These are phyloP conservation scores for Leucophenga varia DNA, from an alignment of 1,140 invertebrate species.

Conservation along the genomic window DNA sequence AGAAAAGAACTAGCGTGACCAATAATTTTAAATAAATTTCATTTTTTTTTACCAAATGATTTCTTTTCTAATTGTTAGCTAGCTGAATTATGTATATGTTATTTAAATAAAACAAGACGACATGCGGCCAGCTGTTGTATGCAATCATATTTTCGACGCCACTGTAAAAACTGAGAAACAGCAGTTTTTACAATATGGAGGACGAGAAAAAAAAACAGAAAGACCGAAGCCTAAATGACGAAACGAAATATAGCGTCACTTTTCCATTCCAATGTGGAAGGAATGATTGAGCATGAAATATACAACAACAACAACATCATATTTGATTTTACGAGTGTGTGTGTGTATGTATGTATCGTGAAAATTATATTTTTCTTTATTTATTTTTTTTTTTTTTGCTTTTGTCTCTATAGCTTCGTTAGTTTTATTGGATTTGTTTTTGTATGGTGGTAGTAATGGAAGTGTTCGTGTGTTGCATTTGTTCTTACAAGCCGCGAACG, in stretches of 20 bases:
- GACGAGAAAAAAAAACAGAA: conserved; percentile 18
- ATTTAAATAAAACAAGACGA: too few relatives aligned
- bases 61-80: too few relatives aligned
- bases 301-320: conserved; percentile 13
- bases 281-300: conserved; percentile 35
- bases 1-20: too few relatives aligned
- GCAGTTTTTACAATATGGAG: conserved; percentile 46
- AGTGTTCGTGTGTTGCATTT: conserved; percentile 47
- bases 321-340: too few relatives aligned
- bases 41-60: neutral
- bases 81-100: too few relatives aligned
- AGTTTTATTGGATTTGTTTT: neutral
- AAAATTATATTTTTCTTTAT: too few relatives aligned
- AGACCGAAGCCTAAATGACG: too few relatives aligned
- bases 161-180: conserved; percentile 29
- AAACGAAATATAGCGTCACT: conserved; percentile 49
- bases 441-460: conserved; percentile 16
- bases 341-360: conserved; percentile 13
- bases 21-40: neutral
- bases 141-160: too few relatives aligned
- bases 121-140: too few relatives aligned
- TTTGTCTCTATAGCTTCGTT: too few relatives aligned
- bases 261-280: conserved; percentile 42
- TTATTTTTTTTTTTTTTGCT: too few relatives aligned
- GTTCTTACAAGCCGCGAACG: conserved; percentile 27